Evolutionary conservation across 2,113 vertebrate species (phyloP), one percentile per base, ranked within the genome.

Genomic region (Muntiacus muntjak): DNA sequence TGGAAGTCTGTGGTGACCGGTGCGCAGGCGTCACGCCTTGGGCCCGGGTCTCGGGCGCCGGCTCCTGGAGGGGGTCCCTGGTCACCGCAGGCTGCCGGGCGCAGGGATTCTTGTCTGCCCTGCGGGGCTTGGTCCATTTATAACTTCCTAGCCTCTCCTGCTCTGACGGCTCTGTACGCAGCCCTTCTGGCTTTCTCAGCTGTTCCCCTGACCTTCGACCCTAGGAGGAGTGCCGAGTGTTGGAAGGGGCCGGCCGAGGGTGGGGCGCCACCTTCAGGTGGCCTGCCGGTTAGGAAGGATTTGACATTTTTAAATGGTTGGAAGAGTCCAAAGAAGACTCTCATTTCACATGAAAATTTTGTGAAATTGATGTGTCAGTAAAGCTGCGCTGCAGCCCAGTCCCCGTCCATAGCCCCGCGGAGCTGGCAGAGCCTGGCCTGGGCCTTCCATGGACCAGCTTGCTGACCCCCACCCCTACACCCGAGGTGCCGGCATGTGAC

Each of bases 401-500:
- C 54, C 17, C 78, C 2, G 36, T 40, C 67, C 5, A 2, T 15
- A 19, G 19, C 67, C 36, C 23, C 3, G 13, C 1, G 13, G 40
- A 78, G 13, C 74, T 45, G 74, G 40, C 6, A 2, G 74, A 26
- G 74, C 11, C 36, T 1, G 3, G 36, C 71, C 21, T 43, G 71
- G 11, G 26, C 45, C 45, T 47, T 50, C 28, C 45, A 33, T 3
- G 14, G 36, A 15, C 13, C 8, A 21, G 40, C n/a, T 12, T 36
- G 55, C 12, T 1, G 2, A 1, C 8, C 55, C 43, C 7, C 33
- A 17, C 33, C 54, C 47, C 0, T 25, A 40, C 2, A 2, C 58
- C 17, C 0, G 7, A 50, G 50, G 19, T 74, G 43, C 21, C 40
- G 47, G 47, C 21, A 62, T 12, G 1, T 1, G 21, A 50, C 58